These are phyloP conservation scores for Crocuta crocuta DNA, from an alignment of 2,113 vertebrate species.

Conservation along the genomic window DNA sequence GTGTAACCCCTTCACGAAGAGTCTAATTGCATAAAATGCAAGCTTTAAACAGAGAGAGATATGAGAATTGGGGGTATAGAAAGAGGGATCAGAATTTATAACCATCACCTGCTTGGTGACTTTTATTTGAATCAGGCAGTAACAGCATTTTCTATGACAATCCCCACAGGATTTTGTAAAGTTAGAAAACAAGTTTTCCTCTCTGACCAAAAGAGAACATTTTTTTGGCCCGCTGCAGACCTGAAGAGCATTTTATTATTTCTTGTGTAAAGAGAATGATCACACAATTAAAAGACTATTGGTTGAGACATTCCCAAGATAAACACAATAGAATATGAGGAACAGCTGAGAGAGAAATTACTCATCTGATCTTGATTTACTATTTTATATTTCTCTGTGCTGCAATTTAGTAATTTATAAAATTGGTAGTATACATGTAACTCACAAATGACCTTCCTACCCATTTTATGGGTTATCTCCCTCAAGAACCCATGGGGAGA, in stretches of 20 bases:
- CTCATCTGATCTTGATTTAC: neutral
- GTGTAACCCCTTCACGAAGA: neutral
- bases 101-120: neutral
- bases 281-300: neutral
- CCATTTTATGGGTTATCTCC: neutral
- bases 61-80: no score
- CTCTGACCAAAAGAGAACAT: neutral
- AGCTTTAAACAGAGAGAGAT: neutral
- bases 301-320: neutral
- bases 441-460: neutral
- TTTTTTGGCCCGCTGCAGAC: neutral
- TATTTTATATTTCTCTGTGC: neutral
- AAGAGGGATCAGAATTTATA: neutral
- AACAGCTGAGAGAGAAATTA: neutral
- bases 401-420: neutral
- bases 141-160: neutral
- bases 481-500: neutral
- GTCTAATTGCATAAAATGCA: neutral
- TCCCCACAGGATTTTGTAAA: neutral
- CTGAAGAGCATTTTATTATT: neutral
- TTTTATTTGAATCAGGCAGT: neutral
- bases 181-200: neutral
- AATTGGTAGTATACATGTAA: neutral
- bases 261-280: neutral
- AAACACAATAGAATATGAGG: neutral